Evolutionary conservation across 1,140 invertebrate species (phyloP).

Genomic region (Drosophila triauraria): DNA sequence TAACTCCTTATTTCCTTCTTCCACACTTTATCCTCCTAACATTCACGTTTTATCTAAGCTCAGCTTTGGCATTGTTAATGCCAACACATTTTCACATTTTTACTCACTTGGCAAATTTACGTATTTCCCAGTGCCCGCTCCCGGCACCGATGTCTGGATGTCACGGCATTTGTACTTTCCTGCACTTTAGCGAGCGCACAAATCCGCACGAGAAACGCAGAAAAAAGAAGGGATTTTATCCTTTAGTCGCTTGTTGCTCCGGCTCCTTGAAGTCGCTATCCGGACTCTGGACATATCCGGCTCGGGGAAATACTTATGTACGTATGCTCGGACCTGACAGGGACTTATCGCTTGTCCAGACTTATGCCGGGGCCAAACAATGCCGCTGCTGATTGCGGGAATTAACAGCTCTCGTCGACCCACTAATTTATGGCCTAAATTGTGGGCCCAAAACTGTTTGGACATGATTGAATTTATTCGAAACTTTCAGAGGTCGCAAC

Average conservation of each 20-base stretch:
- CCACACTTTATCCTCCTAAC: slow-evolving; percentile 18
- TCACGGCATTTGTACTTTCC: slow-evolving; percentile 46
- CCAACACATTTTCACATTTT: slow-evolving; percentile 71
- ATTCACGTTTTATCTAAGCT: slow-evolving; percentile 47
- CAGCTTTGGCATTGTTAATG: slow-evolving; percentile 64
- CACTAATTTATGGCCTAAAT: slow-evolving; percentile 66
- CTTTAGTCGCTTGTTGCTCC: slow-evolving; percentile 58
- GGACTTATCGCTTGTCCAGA: slow-evolving; percentile 69
- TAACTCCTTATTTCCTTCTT: no score
- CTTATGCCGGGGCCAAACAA: slow-evolving; percentile 60
- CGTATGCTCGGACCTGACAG: slow-evolving; percentile 24
- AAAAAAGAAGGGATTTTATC: slow-evolving; percentile 67
- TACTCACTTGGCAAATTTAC: slow-evolving; percentile 66
- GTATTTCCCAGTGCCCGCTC: slow-evolving; percentile 29
- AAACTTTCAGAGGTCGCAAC: slow-evolving; percentile 42
- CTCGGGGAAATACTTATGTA: slow-evolving; percentile 18
- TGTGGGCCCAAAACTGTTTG: slow-evolving; percentile 25
- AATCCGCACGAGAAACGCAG: slow-evolving; percentile 32
- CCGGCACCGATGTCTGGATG: slow-evolving; percentile 22
- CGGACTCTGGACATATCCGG: slow-evolving; percentile 49
- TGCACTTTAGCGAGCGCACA: slow-evolving; percentile 52
- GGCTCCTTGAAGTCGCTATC: slow-evolving; percentile 31
- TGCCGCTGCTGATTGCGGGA: slow-evolving; percentile 41
- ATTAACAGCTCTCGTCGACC: slow-evolving; percentile 57
- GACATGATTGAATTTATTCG: slow-evolving; percentile 67